Conservation (phyloP, 1,140 invertebrate genomes). For the Plectus sambesii region DNA sequence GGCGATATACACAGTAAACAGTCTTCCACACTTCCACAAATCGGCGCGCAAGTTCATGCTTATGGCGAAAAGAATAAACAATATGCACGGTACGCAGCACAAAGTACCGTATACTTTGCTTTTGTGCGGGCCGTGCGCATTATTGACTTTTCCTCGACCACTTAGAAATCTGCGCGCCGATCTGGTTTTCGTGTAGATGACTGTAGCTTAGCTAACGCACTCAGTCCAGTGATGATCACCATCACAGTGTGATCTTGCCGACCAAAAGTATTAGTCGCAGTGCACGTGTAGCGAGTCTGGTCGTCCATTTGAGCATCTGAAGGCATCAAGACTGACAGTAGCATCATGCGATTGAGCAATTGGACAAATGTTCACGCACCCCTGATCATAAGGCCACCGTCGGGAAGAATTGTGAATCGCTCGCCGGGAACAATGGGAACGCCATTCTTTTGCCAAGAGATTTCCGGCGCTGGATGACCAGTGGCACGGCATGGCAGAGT, state of each 20-base stretch:
- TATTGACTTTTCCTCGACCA: too few species aligned
- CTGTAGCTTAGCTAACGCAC: slow-evolving; percentile 30
- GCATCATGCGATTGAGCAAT: background rate
- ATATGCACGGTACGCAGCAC: background rate
- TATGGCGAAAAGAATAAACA: slow-evolving; percentile 1
- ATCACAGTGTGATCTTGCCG: slow-evolving; percentile 42
- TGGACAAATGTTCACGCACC: slow-evolving; percentile 30
- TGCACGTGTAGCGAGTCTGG: slow-evolving; percentile 46
- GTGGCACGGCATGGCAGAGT: slow-evolving; percentile 42
- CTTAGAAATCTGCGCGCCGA: too few species aligned
- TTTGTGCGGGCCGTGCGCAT: too few species aligned
- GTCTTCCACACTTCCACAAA: too few species aligned
- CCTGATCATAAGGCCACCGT: slow-evolving; percentile 38
- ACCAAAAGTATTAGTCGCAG: slow-evolving; percentile 49
- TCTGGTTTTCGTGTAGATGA: slow-evolving; percentile 9
- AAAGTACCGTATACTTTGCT: slow-evolving; percentile 1
- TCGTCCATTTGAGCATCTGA: slow-evolving; percentile 34
- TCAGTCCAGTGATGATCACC: slow-evolving; percentile 49
- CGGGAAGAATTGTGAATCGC: slow-evolving; percentile 32
- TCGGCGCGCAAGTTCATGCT: background rate
- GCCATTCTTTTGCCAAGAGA: slow-evolving; percentile 43
- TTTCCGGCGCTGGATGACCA: slow-evolving; percentile 41
- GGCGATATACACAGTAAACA: too few species aligned
- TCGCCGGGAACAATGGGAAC: slow-evolving; percentile 26
- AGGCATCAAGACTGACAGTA: slow-evolving; percentile 5